Percentiles rank a stretch among this genome's conserved stretches.
phyloP scores from a whole-genome alignment of 2,113 vertebrate genomes.

The Talpa occidentalis region DNA sequence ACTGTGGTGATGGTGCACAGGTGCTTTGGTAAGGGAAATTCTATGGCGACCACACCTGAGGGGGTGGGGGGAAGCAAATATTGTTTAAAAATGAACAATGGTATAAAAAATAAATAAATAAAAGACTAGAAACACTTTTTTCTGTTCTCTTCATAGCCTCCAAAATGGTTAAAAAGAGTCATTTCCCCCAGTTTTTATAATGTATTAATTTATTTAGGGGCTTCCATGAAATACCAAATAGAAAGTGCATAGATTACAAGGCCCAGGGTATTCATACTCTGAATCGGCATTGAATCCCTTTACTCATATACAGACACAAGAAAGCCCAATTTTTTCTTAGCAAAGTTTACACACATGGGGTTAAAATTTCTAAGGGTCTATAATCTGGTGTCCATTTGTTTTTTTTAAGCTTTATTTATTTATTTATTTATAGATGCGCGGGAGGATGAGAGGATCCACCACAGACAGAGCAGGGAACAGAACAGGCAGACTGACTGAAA shows the following conservation, averaged over 20 bases:
- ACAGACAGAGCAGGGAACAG: too few species aligned
- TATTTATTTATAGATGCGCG: too few species aligned
- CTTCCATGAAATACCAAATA: neutral
- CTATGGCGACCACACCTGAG: too few species aligned
- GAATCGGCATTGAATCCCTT: neutral
- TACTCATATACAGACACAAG: neutral
- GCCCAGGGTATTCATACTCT: neutral
- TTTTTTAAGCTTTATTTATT: too few species aligned
- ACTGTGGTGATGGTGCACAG: too few species aligned
- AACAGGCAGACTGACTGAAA: too few species aligned
- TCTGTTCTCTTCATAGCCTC: neutral
- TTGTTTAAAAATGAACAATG: too few species aligned
- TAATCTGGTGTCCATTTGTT: neutral
- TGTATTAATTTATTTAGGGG: neutral
- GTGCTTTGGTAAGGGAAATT: too few species aligned
- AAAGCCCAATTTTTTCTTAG: neutral
- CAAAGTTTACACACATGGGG: neutral
- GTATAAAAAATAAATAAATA: too few species aligned
- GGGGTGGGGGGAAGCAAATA: too few species aligned
- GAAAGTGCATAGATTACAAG: neutral
- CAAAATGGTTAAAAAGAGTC: neutral
- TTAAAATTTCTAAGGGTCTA: slow-evolving; percentile 17
- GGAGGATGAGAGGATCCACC: too few species aligned
- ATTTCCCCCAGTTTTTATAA: neutral
- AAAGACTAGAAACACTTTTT: too few species aligned